Base-by-base conservation (phyloP, 2,113 vertebrate species). In the Sapayoa aenigma region DNA sequence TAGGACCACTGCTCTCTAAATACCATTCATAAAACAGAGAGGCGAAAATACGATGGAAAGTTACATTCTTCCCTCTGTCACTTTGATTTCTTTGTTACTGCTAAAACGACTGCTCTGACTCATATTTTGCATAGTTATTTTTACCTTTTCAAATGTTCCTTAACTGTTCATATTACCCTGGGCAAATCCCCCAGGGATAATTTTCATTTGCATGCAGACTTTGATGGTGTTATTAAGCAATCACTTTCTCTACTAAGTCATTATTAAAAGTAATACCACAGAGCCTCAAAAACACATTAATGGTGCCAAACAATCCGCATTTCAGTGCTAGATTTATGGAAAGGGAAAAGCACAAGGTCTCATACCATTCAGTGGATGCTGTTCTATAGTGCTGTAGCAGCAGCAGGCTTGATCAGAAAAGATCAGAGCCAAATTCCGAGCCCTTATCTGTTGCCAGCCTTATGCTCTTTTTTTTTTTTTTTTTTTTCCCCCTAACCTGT, bases 81-180 rank as follows among this genome's bases (percentile, higher is more conserved):
- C 85, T 96, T 96, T 94, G 82, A 98, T 77, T 96, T 96, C 90
- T 96, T 97, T 90, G 83, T 90, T 92, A 82, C 92, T 92, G 84
- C 60, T 97, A 69, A 95, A 97, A 93, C 16, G 95, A 97, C 94
- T 96, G 73, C 81, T 96, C 96, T 93, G 91, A 96, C 87, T 97
- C 95, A 95, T 93, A 94, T 97, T 96, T 95, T 90, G 95, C 84
- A 86, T 95, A 93, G 91, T 94, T 98, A 95, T 96, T 97, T 97
- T 97, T 97, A 97, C 84, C 84, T 92, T 95, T 96, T 73, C 91
- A 96, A 89, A 91, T 86, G 82, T 84, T 95, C 93, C 84, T 96
- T 95, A 96, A 95, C 96, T 87, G 71, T 97, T 97, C 92, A 39
- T 92, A 67, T 95, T 96, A 96, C 89, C 50, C 86, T 96, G 90